Evolutionary conservation across 2,113 vertebrate species (phyloP), one percentile per base, ranked within the genome.

Genomic region (Gavialis gangeticus): DNA sequence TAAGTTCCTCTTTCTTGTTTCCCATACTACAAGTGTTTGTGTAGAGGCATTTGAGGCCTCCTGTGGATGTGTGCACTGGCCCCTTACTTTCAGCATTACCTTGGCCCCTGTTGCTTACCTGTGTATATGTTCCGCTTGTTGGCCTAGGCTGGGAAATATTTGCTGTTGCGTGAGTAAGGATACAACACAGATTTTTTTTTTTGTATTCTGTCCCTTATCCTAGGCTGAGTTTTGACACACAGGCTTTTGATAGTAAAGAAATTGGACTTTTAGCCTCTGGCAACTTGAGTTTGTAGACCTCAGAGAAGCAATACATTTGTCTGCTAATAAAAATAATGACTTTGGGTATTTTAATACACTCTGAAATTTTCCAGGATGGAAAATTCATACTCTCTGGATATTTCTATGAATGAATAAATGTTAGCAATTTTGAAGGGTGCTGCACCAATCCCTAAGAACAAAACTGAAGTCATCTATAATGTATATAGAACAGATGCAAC

Each of bases 151-250:
- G 79, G 82, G 84, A 94, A 94, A 86, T 79, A 63, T 91, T 94
- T 85, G 76, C 88, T 94, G 66, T 76, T 96, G 93, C 93, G 95
- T 94, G 91, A 91, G 82, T 6, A 4, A 71, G 73, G 21, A 90
- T 90, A 91, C 94, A 88, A 89, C 69, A 25, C 91, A 94, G 84
- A 92, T 87, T 82, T 90, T 95, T 82, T 90, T 95, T 88, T 97
- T 90, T 92, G 57, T 58, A 79, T 87, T 94, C 90, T 91, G 84
- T 91, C 94, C 95, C 69, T 37, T 73, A 25, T 37, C 24, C 12
- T 24, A 73, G 69, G 69, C 69, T 37, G 69, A 3, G 22, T 46
- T 21, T 46, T 73, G 69, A 73, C 34, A 73, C 14, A 22, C 34
- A 25, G 12, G 22, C 34, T 37, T 73, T 24, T 73, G 69, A 34